Conservation (phyloP, 1,140 invertebrate species). For the Polypedilum vanderplanki region DNA sequence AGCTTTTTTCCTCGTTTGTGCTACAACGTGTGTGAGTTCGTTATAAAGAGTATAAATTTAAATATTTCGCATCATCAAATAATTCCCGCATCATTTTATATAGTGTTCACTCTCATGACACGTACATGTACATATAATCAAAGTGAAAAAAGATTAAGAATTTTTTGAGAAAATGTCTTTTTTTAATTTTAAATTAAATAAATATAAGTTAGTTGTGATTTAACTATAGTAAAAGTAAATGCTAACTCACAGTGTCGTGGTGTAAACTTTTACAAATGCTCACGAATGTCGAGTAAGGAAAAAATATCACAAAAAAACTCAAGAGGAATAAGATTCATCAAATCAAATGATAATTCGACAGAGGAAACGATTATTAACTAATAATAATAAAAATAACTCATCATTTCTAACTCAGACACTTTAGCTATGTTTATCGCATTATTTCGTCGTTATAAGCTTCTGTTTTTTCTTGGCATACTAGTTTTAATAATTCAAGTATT, state of each 20-base stretch:
- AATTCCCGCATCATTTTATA: no score
- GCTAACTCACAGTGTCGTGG: not conserved
- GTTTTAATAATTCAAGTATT: conserved; percentile 47
- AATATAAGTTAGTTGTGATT: no score
- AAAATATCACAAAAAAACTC: not conserved
- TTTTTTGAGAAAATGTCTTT: no score
- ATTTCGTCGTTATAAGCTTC: conserved; percentile 44
- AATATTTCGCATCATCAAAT: no score
- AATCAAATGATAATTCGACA: conserved; percentile 4
- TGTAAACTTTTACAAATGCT: not conserved
- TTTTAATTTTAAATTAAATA: no score
- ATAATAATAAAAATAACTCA: not conserved
- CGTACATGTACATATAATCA: no score
- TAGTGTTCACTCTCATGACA: no score
- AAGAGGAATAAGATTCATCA: not conserved
- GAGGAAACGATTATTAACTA: not conserved
- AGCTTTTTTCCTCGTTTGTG: not conserved
- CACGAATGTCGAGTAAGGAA: not conserved
- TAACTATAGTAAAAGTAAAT: no score
- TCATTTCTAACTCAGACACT: not conserved
- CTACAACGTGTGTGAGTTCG: not conserved
- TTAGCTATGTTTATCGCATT: conserved; percentile 8
- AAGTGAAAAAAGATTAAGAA: no score
- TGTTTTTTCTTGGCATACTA: conserved; percentile 44
- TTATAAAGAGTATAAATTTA: no score